Evolutionary conservation across 1,140 invertebrate genomes (phyloP), one percentile per base, ranked within the genome.

Genomic region (Orius insidiosus): DNA sequence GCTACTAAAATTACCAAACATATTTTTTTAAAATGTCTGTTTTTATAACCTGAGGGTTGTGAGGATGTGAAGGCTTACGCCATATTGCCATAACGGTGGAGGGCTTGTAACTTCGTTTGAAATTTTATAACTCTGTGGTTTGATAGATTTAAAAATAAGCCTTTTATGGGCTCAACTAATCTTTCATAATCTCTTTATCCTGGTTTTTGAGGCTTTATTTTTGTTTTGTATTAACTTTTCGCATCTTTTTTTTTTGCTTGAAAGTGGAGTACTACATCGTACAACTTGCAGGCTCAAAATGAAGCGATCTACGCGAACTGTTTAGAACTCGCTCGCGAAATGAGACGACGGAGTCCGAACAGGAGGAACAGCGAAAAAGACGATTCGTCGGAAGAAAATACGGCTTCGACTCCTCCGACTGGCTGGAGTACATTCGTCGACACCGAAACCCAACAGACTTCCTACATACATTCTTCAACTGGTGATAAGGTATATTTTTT

Each of bases 401-500:
- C 13, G 4, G 30, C 13, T 35, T 16, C 30, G 24, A 14, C 44
- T 11, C 35, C 58, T 11, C 59, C 60, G 3, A 34, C 39, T 3
- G 63, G 62, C 6, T 65, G 63, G 63, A 55, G 46, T 19, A 46
- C 57, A 40, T 46, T 54, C 35, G 45, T 53, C 35, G 63, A 65
- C 53, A 48, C 50, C 15, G 55, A 52, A 30, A 55, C 54, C 24
- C 58, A 55, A 5, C 54, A 56, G 37, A 38, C 55, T 3, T 63
- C 56, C 46, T 64, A 59, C 52, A 52, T 61, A 24, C 60, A 64
- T 53, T 47, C 52, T 16, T 14, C 41, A 0, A 55, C 56, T 35
- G 58, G 57, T 19, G 59, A 59, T 34, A 65, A 60, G 58, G 63
- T 65, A 24, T 4, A 24, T 4, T 24, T 24, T 24, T 4, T n/a